Base-by-base conservation (phyloP, 2,113 vertebrate species). In the Neodon shergylaensis region DNA sequence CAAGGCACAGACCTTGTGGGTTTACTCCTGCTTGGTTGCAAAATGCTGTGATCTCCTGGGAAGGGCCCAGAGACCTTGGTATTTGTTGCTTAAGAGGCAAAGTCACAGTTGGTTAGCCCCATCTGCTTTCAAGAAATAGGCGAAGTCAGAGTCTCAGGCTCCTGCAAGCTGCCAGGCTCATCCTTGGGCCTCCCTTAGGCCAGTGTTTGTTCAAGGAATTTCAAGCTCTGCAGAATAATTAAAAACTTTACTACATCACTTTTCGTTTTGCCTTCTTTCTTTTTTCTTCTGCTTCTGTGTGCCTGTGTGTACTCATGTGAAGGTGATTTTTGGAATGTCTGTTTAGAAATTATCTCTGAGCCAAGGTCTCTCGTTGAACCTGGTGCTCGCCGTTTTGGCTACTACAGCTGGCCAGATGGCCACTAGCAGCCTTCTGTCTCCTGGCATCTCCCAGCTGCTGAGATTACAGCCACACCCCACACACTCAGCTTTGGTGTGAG, bases 81-180 rank as follows among this genome's bases (percentile, higher is more conserved):
- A 81, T 90, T 93, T 79, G 83, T 89, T 92, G 16, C 85, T 89
- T 72, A 94, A 93, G 83, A 97, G 82, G 85, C 70, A 87, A 94
- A 95, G 93, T 81, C 87, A 77, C 49, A 90, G 94, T 93, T 7
- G 0, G 65, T 94, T 89, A 94, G 94, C 78, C 54, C 79, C 84
- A 96, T 85, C 90, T 98, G 94, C 87, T 96, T 89, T 81, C 17
- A 52, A 92, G 79, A 96, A 93, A 68, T 4, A 73, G 83, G 58
- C 52, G 77, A 87, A 79, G 63, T 47, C n/a, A 39, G 65, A 19
- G 70, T 33, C 74, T 66, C 33, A 39, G 79, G 49, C 65, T 92
- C 31, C 3, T 10, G 52, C 13, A 73, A 90, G 13, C 1, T 54
- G 68, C 7, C 54, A 58, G 54, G 28, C 21, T 88, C 7, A 7